Conservation (phyloP, 2,888 invertebrate genomes). For the Iphiclides podalirius region DNA sequence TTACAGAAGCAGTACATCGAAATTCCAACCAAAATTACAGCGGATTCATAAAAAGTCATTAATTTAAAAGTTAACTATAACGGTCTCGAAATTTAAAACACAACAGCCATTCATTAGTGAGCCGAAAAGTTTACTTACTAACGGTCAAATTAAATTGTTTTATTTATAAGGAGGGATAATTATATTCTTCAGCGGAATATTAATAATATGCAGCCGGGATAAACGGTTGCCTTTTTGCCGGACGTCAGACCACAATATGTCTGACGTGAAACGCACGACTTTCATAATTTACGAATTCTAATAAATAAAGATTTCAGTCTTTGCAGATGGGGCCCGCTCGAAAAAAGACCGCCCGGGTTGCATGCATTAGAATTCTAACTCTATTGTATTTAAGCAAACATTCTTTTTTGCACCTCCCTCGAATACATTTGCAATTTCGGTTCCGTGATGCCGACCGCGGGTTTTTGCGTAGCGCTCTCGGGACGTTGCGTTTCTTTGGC, state of each 20-base stretch:
- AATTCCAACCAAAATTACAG: too few relatives aligned
- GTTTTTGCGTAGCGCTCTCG: conserved; percentile 38
- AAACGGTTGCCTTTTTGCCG: conserved; percentile 42
- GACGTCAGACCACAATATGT: conserved; percentile 54
- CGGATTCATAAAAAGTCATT: too few relatives aligned
- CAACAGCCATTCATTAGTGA: conserved; percentile 12
- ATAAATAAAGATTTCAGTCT: conserved; percentile 78
- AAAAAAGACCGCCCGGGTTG: conserved; percentile 77
- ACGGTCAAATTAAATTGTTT: conserved; percentile 19
- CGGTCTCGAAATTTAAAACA: neutral
- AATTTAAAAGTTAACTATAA: neutral
- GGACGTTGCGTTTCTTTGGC: conserved; percentile 30
- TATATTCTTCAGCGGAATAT: conserved; percentile 16
- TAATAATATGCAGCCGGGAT: conserved; percentile 30
- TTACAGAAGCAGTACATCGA: too few relatives aligned
- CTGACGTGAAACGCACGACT: conserved; percentile 58
- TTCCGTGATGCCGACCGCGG: conserved; percentile 38
- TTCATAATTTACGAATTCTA: conserved; percentile 74
- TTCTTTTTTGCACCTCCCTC: conserved; percentile 72
- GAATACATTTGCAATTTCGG: conserved; percentile 69
- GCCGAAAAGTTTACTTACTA: conserved; percentile 17
- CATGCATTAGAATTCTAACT: conserved; percentile 66
- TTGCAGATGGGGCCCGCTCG: conserved; percentile 53
- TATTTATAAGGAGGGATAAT: conserved; percentile 24
- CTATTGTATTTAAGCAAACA: conserved; percentile 74